Percentiles rank a stretch among this genome's conserved stretches.
phyloP scores from a whole-genome alignment of 2,888 invertebrate species.

The Sinelater perroti region DNA sequence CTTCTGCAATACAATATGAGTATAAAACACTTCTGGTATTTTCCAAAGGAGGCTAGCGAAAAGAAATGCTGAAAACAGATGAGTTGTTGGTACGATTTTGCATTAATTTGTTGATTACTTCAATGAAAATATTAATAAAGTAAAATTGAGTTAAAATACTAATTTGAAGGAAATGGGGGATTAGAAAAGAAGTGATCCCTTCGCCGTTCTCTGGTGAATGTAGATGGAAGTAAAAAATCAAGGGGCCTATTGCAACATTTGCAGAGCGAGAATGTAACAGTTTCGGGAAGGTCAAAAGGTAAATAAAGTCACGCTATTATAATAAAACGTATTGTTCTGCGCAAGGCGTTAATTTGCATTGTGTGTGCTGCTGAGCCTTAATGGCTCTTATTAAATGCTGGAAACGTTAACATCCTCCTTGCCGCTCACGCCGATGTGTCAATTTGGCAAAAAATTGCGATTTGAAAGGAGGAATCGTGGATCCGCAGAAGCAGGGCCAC shows the following conservation, averaged over 20 bases:
- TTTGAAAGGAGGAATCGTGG: constrained; percentile 4
- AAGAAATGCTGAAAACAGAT: too few species aligned
- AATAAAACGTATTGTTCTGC: constrained; percentile 20
- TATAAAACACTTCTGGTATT: too few species aligned
- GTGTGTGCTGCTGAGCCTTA: constrained; percentile 3
- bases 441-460: not conserved
- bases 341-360: not conserved
- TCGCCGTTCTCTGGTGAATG: constrained; percentile 15
- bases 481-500: not conserved
- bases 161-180: not conserved
- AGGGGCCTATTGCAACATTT: constrained; percentile 26
- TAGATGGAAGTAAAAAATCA: constrained; percentile 12
- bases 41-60: too few species aligned
- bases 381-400: constrained; percentile 2
- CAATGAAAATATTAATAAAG: too few species aligned
- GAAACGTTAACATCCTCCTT: constrained; percentile 6
- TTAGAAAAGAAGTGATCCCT: constrained; percentile 2
- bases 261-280: constrained; percentile 27
- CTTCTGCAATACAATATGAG: too few species aligned
- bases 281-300: constrained; percentile 34
- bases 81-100: too few species aligned
- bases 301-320: constrained; percentile 24
- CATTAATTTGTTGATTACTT: too few species aligned
- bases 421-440: constrained; percentile 5
- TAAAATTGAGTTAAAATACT: too few species aligned